Percentiles rank a stretch among this genome's conserved stretches.
phyloP scores from a whole-genome alignment of 2,797 vertebrate genomes.

The Microcaecilia unicolor region DNA sequence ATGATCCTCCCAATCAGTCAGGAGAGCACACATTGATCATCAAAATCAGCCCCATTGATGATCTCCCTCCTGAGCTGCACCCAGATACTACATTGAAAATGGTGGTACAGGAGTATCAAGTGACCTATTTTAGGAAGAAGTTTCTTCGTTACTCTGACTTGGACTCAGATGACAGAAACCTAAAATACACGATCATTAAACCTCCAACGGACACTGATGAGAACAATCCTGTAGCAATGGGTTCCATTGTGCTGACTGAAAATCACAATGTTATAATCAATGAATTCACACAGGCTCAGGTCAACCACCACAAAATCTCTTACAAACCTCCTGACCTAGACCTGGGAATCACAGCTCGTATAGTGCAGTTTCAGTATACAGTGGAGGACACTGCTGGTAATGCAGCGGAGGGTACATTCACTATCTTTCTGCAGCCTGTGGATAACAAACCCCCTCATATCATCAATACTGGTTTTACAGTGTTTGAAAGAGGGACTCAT shows the following conservation, averaged over 20 bases:
- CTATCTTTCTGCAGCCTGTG: constrained; percentile 82
- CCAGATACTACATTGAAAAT: constrained; percentile 74
- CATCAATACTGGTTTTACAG: constrained; percentile 81
- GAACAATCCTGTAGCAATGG: constrained; percentile 68
- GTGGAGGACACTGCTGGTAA: constrained; percentile 84
- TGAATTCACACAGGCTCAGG: constrained; percentile 90
- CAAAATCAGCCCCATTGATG: constrained; percentile 79
- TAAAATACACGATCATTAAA: constrained; percentile 74
- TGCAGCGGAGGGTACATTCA: constrained; percentile 63
- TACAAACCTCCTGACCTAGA: constrained; percentile 85
- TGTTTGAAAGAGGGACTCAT: constrained; percentile 71
- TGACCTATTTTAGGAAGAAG: constrained; percentile 78
- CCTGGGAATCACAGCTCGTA: constrained; percentile 80
- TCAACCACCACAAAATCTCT: constrained; percentile 92
- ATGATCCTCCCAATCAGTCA: constrained; percentile 86
- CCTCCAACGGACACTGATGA: constrained; percentile 81
- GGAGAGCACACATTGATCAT: constrained; percentile 70
- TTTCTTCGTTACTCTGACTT: constrained; percentile 85
- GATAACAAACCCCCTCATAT: constrained; percentile 90
- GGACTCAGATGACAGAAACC: constrained; percentile 85
- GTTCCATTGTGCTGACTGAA: constrained; percentile 79
- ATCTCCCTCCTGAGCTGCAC: constrained; percentile 76
- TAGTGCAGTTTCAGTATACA: constrained; percentile 79
- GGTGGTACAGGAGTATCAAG: constrained; percentile 84
- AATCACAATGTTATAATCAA: constrained; percentile 64